Percentiles rank a stretch among this genome's conserved stretches.
phyloP scores from a whole-genome alignment of 2,888 invertebrate genomes.

The Cetonia aurata region DNA sequence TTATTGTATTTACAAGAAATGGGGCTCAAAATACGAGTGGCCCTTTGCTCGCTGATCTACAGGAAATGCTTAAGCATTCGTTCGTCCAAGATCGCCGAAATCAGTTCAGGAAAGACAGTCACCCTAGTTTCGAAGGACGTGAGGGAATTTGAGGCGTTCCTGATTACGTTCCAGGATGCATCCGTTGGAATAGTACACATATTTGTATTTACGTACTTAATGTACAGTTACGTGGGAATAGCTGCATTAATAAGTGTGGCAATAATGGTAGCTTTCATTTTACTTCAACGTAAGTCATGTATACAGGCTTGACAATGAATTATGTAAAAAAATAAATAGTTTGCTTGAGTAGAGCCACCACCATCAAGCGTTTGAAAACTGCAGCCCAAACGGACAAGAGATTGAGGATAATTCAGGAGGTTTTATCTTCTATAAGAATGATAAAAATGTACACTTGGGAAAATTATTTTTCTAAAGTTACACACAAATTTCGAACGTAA shows the following conservation, averaged over 20 bases:
- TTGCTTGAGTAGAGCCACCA: slow-evolving; percentile 69
- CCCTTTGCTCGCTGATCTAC: slow-evolving; percentile 80
- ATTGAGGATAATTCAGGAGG: slow-evolving; percentile 90
- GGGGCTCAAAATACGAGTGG: slow-evolving; percentile 79
- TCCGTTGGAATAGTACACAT: slow-evolving; percentile 85
- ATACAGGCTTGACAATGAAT: slow-evolving; percentile 79
- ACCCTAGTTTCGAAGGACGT: slow-evolving; percentile 83
- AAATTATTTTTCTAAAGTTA: slow-evolving; percentile 48
- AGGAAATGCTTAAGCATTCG: slow-evolving; percentile 80
- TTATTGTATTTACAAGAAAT: slow-evolving; percentile 78
- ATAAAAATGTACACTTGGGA: slow-evolving; percentile 73
- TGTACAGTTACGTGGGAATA: slow-evolving; percentile 70
- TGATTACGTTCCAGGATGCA: slow-evolving; percentile 82
- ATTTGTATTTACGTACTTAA: slow-evolving; percentile 76
- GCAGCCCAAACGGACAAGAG: slow-evolving; percentile 80
- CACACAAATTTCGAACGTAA: slow-evolving; percentile 49
- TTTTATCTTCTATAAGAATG: slow-evolving; percentile 89
- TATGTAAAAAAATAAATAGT: slow-evolving; percentile 52
- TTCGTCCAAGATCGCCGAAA: slow-evolving; percentile 84
- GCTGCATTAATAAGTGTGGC: slow-evolving; percentile 68
- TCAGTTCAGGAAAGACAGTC: slow-evolving; percentile 73
- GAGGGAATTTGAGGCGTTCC: slow-evolving; percentile 83
- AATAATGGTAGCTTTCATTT: slow-evolving; percentile 64
- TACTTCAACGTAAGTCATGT: slow-evolving; percentile 71
- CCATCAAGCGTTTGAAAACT: slow-evolving; percentile 36